phyloP scores from a whole-genome alignment of 2,888 invertebrate genomes.

The Parnassius glacialis region DNA sequence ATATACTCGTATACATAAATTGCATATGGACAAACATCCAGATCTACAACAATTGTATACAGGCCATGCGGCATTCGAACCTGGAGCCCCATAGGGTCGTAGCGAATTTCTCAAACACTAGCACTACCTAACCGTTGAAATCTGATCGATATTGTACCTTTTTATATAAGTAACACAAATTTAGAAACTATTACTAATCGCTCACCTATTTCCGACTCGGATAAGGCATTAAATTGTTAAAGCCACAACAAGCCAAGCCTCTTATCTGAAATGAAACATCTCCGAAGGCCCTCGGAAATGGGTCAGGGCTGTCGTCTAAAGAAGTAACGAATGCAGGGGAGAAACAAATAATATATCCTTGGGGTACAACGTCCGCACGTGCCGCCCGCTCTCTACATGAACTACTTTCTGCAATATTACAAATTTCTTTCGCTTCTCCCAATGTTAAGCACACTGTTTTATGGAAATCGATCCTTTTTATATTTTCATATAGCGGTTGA shows the following conservation, averaged over 20 bases:
- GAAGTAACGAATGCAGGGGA: slow-evolving; percentile 45
- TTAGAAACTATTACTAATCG: not conserved
- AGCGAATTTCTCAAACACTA: too few relatives aligned
- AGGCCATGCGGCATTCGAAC: too few relatives aligned
- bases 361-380: slow-evolving; percentile 24
- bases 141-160: too few relatives aligned
- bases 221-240: slow-evolving; percentile 16
- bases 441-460: too few relatives aligned
- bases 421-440: not conserved
- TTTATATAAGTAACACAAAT: too few relatives aligned
- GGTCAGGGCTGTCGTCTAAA: slow-evolving; percentile 56
- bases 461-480: too few relatives aligned
- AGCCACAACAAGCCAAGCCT: slow-evolving; percentile 27
- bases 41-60: too few relatives aligned
- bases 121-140: too few relatives aligned
- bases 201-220: not conserved
- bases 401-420: slow-evolving; percentile 8
- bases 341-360: slow-evolving; percentile 37
- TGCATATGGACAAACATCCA: too few relatives aligned
- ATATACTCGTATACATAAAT: too few relatives aligned
- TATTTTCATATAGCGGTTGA: too few relatives aligned
- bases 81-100: too few relatives aligned
- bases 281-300: slow-evolving; percentile 51
- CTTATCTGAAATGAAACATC: slow-evolving; percentile 53
- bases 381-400: slow-evolving; percentile 5